Evolutionary conservation across 2,797 vertebrate genomes (phyloP).

Genomic region (Paedocypris micromegethes): DNA sequence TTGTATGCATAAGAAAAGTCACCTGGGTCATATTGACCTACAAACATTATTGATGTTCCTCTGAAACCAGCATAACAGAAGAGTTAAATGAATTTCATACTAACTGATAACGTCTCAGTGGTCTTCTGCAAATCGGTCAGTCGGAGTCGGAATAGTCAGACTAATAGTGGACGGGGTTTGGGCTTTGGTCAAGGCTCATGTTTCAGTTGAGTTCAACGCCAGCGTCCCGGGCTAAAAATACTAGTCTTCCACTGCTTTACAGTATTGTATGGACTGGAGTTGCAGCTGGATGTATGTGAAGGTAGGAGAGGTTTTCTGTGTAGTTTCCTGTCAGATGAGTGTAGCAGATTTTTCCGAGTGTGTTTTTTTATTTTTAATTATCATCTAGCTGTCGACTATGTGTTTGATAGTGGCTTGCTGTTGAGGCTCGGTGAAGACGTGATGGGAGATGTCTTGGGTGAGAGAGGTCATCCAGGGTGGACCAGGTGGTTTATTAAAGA

Average conservation of each 20-base stretch:
- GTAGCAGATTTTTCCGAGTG: background rate
- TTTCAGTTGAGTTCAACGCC: slow-evolving; percentile 53
- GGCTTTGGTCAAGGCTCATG: slow-evolving; percentile 49
- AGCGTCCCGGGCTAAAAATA: slow-evolving; percentile 52
- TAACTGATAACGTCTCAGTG: no score
- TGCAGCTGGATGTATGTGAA: slow-evolving; percentile 36
- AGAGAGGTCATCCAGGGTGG: background rate
- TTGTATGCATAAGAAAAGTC: no score
- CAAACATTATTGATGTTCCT: no score
- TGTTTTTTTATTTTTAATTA: no score
- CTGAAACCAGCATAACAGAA: no score
- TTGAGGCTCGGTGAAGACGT: background rate
- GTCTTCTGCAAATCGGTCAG: background rate
- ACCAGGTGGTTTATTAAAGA: slow-evolving; percentile 13
- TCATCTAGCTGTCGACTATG: background rate
- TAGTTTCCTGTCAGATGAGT: slow-evolving; percentile 11
- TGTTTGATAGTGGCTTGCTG: background rate
- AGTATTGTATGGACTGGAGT: slow-evolving; percentile 48
- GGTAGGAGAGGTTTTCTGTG: slow-evolving; percentile 29
- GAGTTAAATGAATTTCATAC: no score
- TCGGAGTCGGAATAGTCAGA: slow-evolving; percentile 10
- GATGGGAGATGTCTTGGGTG: background rate
- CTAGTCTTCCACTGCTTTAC: slow-evolving; percentile 40
- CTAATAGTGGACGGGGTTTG: slow-evolving; percentile 37
- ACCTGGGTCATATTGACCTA: no score